Conservation (phyloP, 2,888 invertebrate genomes). For the Clunio marinus region DNA sequence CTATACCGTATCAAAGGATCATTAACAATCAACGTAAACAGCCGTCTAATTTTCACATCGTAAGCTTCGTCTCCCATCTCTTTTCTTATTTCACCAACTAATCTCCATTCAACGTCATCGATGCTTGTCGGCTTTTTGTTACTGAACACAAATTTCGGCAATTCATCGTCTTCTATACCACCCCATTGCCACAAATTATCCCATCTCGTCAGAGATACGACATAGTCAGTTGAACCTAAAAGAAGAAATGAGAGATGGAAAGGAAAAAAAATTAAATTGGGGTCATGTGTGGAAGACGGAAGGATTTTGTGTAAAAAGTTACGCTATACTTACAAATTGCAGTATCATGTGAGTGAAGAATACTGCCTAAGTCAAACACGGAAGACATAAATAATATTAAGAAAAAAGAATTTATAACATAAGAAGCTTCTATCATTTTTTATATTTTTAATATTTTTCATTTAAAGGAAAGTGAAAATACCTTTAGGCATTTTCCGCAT, state of each 20-base stretch:
- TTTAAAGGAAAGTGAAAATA: background rate
- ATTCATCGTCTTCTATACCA: background rate
- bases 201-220: conserved; percentile 61
- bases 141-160: conserved; percentile 25
- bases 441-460: background rate
- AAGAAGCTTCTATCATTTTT: too few relatives aligned
- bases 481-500: conserved; percentile 72
- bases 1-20: conserved; percentile 54
- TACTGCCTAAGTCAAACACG: conserved; percentile 47
- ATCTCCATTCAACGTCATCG: conserved; percentile 51
- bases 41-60: conserved; percentile 54
- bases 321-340: conserved; percentile 51
- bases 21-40: conserved; percentile 56
- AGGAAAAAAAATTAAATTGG: background rate
- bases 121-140: background rate
- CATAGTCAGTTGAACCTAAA: conserved; percentile 55
- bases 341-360: conserved; percentile 66
- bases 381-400: background rate
- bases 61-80: conserved; percentile 49
- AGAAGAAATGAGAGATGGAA: background rate
- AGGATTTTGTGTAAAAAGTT: background rate
- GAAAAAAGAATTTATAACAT: background rate
- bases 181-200: conserved; percentile 56
- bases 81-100: conserved; percentile 51
- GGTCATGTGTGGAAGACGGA: background rate